Evolutionary conservation across 2,797 vertebrate species (phyloP), one percentile per base, ranked within the genome.

Genomic region (Forpus xanthops): DNA sequence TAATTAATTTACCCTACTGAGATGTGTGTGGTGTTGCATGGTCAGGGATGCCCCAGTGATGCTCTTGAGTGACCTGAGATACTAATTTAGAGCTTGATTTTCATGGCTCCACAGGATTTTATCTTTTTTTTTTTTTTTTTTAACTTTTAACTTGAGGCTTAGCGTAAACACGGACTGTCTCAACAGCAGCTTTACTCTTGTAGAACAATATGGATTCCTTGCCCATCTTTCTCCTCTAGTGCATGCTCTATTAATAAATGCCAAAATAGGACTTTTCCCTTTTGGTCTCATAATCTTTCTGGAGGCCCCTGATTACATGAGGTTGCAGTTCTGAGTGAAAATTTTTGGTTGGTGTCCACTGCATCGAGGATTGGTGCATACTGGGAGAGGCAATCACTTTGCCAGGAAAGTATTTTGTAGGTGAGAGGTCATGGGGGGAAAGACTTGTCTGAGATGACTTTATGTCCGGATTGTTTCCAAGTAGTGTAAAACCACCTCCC

Each of bases 291-390:
- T 13, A 15, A 7, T 49, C 31, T 66, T 70, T 73, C 47, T 79
- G 74, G 13, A 70, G 25, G 20, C 55, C 8, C 8, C 20, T 30
- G 21, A 12, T 58, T 23, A 35, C 0, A 0, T 12, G 33, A 55
- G 13, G 67, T 62, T 84, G 53, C 8, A 17, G 15, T 56, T 92
- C 21, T 80, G 18, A 24, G 8, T 41, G 30, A 82, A 33, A 10
- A 12, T 11, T 91, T 78, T 79, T 66, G 17, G 17, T 35, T 28
- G 31, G 4, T 23, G 10, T 55, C 24, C 5, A 1, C 39, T 35
- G 37, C 5, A 1, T 9, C 0, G 0, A 45, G 49, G 18, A 24
- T 30, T 64, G 23, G 18, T 49, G n/a, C 0, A 1, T 61, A 5
- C 15, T 31, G n/a, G 15, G 10, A 30, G 15, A 33, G 16, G 37